Percentiles rank a stretch among this genome's conserved stretches.
Evolutionary conservation across 2,888 invertebrate species (phyloP).

Genomic region (Cephus pulcher): DNA sequence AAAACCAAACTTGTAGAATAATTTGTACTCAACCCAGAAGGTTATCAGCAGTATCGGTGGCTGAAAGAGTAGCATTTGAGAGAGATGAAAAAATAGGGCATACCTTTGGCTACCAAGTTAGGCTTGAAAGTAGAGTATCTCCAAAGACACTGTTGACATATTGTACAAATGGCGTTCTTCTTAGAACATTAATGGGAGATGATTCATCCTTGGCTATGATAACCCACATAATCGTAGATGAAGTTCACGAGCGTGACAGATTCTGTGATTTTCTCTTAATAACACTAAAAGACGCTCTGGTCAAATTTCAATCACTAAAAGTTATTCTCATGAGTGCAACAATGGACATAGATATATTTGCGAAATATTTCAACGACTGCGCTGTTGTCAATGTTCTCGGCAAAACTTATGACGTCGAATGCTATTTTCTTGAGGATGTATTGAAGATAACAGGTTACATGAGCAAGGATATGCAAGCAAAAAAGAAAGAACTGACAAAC

Average conservation of each 20-base stretch:
- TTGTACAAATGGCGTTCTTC: slow-evolving; percentile 91
- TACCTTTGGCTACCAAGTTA: slow-evolving; percentile 90
- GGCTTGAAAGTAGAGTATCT: slow-evolving; percentile 87
- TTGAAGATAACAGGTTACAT: slow-evolving; percentile 73
- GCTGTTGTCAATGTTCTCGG: slow-evolving; percentile 84
- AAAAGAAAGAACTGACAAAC: slow-evolving; percentile 56
- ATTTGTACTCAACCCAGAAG: slow-evolving; percentile 94
- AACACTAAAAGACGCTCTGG: slow-evolving; percentile 81
- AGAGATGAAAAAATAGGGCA: slow-evolving; percentile 76
- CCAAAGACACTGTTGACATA: slow-evolving; percentile 86
- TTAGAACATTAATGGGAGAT: slow-evolving; percentile 88
- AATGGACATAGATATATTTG: slow-evolving; percentile 84
- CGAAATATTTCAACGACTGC: slow-evolving; percentile 85
- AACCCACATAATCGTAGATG: slow-evolving; percentile 92
- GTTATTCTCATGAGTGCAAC: slow-evolving; percentile 96
- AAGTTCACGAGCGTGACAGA: slow-evolving; percentile 95
- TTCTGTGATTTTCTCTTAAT: slow-evolving; percentile 93
- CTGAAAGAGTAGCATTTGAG: slow-evolving; percentile 86
- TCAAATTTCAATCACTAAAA: slow-evolving; percentile 78
- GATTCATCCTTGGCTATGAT: slow-evolving; percentile 77
- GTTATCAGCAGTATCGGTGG: slow-evolving; percentile 89
- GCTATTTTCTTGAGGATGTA: slow-evolving; percentile 85
- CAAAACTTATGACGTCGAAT: slow-evolving; percentile 78
- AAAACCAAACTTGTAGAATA: slow-evolving; percentile 79
- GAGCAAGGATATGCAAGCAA: slow-evolving; percentile 67